Evolutionary conservation across 35 echinoderm and acorn worm species (phyloP), one percentile per base, ranked within the genome.

Genomic region (Ptychodera flava): DNA sequence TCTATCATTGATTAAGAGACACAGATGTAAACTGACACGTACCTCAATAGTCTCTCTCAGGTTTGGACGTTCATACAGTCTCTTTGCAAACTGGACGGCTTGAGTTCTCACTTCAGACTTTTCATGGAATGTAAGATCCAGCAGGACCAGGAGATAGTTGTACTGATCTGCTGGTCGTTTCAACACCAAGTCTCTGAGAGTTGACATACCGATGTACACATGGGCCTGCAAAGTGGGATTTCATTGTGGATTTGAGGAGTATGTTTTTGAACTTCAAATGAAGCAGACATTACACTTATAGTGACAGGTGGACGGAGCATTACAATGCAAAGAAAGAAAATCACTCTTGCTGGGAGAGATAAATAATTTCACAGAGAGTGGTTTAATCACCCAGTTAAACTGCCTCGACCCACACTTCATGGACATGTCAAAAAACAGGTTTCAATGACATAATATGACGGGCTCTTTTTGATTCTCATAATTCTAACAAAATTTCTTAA

Each of bases 101-200:
- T 99, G 96, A 30, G 92, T 94, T 28, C 96, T 82, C 52, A 99
- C 96, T 37, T 99, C 96, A 29, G 91, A 92, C 64, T 89, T 94
- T 38, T 94, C 93, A 82, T 94, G 90, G 29, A 88, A 92, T 1
- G 90, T 92, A 27, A 99, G 52, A 16, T 99, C 96, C 16, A 99
- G 85, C 30, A 99, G 79, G 36, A 94, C 93, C 53, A 88, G 85
- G 1, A 99, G 82, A 64, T 94, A 99, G 16, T 83, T 86, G 53
- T 92, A 78, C 45, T 94, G 82, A 80, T 91, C 86, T 0, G 96
- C 90, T 1, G 96, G 96, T 36, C 91, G 78, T 86, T 99, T 99
- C 1, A 99, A 52, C 16, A 97, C 94, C 78, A 99, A 76, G 75
- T 99, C 96, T 90, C 96, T 85, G 22, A 99, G 82, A 36, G 96